These are phyloP conservation scores for Equus przewalskii DNA, from an alignment of 2,113 vertebrate species.

Conservation along the genomic window DNA sequence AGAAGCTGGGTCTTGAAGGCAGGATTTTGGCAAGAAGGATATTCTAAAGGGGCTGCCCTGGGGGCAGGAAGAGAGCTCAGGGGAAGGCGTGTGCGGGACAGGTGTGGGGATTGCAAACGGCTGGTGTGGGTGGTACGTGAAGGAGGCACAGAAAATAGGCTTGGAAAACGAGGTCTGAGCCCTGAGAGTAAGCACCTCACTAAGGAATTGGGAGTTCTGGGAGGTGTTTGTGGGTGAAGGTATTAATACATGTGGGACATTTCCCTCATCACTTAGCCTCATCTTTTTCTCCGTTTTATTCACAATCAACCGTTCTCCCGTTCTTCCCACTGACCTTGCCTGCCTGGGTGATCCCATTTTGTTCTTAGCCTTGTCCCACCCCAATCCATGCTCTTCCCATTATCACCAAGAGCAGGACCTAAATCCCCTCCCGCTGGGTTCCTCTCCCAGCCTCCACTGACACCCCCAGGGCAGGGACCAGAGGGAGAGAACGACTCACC, in stretches of 20 bases:
- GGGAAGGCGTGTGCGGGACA: not conserved
- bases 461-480: accelerated
- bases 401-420: not conserved
- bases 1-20: not conserved
- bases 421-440: not conserved
- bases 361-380: not conserved
- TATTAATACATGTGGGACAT: not conserved
- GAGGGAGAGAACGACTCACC: slow-evolving; percentile 53
- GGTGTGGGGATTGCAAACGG: not conserved
- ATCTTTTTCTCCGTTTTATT: not conserved
- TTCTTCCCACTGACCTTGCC: not conserved
- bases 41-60: not conserved
- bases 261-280: not conserved
- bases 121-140: not conserved
- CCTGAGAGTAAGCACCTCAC: no score
- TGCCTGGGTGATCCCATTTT: not conserved
- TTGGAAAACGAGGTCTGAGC: not conserved
- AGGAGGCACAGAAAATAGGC: not conserved
- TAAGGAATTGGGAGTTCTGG: not conserved
- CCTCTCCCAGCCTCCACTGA: no score
- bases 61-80: not conserved
- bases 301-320: not conserved
- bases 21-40: not conserved
- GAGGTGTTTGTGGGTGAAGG: not conserved
- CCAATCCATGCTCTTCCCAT: not conserved